phyloP scores from a whole-genome alignment of 30 jellyfish, hydroid and myxozoan species.

The Phacellophora camtschatica region DNA sequence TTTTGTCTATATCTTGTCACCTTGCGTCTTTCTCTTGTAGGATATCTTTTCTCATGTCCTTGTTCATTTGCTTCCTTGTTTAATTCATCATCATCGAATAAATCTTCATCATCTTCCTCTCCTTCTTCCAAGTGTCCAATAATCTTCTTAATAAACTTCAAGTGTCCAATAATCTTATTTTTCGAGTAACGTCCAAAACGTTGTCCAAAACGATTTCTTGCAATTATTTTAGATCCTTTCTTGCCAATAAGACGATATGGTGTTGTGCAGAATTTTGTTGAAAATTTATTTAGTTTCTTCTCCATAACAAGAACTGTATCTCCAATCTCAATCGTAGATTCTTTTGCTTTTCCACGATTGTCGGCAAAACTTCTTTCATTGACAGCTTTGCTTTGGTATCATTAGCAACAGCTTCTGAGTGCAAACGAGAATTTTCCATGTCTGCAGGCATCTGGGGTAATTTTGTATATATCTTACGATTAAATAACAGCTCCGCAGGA shows the following conservation, averaged over 20 bases:
- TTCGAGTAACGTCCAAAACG: too few relatives aligned
- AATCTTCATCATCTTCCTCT: too few relatives aligned
- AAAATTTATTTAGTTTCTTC: too few relatives aligned
- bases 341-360: background rate
- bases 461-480: too few relatives aligned
- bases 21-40: too few relatives aligned
- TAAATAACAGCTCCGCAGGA: background rate
- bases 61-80: too few relatives aligned
- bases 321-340: background rate
- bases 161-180: too few relatives aligned
- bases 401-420: background rate
- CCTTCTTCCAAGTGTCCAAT: too few relatives aligned
- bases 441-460: slow-evolving; percentile 5
- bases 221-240: background rate
- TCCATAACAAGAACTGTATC: background rate
- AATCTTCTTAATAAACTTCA: too few relatives aligned
- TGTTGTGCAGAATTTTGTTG: background rate
- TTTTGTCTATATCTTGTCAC: too few relatives aligned
- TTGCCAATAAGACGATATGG: background rate
- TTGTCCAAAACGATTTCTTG: background rate
- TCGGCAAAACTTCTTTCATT: background rate
- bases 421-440: background rate
- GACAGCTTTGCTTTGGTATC: background rate
- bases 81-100: too few relatives aligned
- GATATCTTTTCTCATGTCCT: too few relatives aligned